Evolutionary conservation across 2,797 vertebrate species (phyloP), one percentile per base, ranked within the genome.

Genomic region (Clarias pachynema): DNA sequence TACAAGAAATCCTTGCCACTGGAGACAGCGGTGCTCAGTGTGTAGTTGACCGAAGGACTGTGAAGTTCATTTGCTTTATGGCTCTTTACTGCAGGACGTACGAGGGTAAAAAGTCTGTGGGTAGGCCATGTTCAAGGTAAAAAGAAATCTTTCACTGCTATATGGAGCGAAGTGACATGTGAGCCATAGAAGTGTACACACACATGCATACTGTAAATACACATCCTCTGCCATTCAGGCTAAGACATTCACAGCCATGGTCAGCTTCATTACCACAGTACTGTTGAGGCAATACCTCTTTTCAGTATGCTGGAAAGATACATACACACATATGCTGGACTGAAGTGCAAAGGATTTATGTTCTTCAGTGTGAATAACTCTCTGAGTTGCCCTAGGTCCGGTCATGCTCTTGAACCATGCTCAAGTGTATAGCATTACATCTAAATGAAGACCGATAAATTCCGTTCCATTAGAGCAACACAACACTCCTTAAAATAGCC

Each of bases 231-330:
- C 56, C 56, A 74, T 85, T 83, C 65, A 40, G 24, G 40, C 29
- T 40, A 40, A 87, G 65, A 80, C 79, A 62, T 70, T 81, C 65
- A 14, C 26, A 82, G 49, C 79, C 81, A 86, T 63, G 84, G 82
- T 77, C 74, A 87, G 78, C 20, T 77, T 82, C 79, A 59, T 62
- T 83, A 75, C 53, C 24, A 73, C 75, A 78, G 56, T 74, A 78
- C 20, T 69, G 34, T 73, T 68, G 18, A 68, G 53, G 80, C 90
- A 84, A n/a, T 89, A 92, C 90, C 91, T 88, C 91, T 94, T 92
- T 91, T 92, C 91, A 91, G 92, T 93, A 88, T 89, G 85, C 88
- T 93, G 92, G 92, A 94, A 91, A 82, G 73, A 83, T 65, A 3
- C 20, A 53, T 66, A 80, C 81, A 73, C 85, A 85, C 84, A 87